These are phyloP conservation scores for Cotesia congregata DNA, from an alignment of 2,888 invertebrate species.

Conservation along the genomic window DNA sequence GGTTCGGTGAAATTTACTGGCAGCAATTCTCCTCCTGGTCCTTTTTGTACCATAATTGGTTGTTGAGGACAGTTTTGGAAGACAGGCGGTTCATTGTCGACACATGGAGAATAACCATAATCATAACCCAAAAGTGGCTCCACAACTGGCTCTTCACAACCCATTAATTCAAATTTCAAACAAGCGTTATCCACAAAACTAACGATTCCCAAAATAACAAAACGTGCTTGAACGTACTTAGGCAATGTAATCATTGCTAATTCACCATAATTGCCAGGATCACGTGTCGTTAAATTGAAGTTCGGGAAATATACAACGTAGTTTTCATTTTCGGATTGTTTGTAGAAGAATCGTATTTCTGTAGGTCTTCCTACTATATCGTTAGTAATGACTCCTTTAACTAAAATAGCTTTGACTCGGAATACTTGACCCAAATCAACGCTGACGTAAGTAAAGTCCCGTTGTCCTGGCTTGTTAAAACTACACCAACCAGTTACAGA, in stretches of 20 bases:
- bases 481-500: slow-evolving; percentile 97
- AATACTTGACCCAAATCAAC: slow-evolving; percentile 95
- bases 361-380: slow-evolving; percentile 96
- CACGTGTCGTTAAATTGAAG: slow-evolving; percentile 93
- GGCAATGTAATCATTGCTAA: slow-evolving; percentile 95
- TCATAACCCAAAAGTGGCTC: slow-evolving; percentile 93
- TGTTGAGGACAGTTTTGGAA: slow-evolving; percentile 97
- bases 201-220: slow-evolving; percentile 94
- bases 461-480: slow-evolving; percentile 84
- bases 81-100: slow-evolving; percentile 95
- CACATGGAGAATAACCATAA: slow-evolving; percentile 93
- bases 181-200: slow-evolving; percentile 98
- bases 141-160: slow-evolving; percentile 88
- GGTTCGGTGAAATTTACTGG: slow-evolving; percentile 95
- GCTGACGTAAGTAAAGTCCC: slow-evolving; percentile 88
- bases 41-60: slow-evolving; percentile 90
- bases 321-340: slow-evolving; percentile 92
- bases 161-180: slow-evolving; percentile 95
- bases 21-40: slow-evolving; percentile 88
- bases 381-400: slow-evolving; percentile 94
- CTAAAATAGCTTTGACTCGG: slow-evolving; percentile 91
- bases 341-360: slow-evolving; percentile 97
- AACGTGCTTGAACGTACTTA: slow-evolving; percentile 93
- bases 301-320: slow-evolving; percentile 98
- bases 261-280: slow-evolving; percentile 97